Percentiles rank a stretch among this genome's conserved stretches.
These are phyloP conservation scores for Distichodus sexfasciatus DNA, from an alignment of 2,797 vertebrate genomes.

Conservation along the genomic window DNA sequence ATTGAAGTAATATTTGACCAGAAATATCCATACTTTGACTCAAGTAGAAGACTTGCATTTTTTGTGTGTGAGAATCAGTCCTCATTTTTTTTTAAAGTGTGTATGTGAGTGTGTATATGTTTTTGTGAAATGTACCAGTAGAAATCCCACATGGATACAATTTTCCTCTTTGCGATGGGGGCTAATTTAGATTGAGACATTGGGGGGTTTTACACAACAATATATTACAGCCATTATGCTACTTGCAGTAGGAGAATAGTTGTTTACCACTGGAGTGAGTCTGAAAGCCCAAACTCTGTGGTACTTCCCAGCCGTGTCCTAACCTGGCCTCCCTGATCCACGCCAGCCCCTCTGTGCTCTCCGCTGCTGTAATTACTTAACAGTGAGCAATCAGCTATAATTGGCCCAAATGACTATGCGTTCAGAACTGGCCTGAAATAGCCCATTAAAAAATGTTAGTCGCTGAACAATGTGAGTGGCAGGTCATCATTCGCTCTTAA, in stretches of 20 bases:
- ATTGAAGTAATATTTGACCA: no score
- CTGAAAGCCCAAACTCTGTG: not conserved
- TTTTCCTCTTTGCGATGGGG: slow-evolving; percentile 16
- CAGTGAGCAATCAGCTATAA: slow-evolving; percentile 62
- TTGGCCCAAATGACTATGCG: slow-evolving; percentile 41
- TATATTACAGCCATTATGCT: slow-evolving; percentile 18
- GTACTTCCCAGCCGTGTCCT: slow-evolving; percentile 18
- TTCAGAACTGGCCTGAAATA: slow-evolving; percentile 27
- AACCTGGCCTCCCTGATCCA: slow-evolving; percentile 13
- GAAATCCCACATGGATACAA: slow-evolving; percentile 20
- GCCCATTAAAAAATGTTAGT: slow-evolving; percentile 32
- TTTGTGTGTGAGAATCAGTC: no score
- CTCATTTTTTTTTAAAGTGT: no score
- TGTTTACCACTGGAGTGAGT: slow-evolving; percentile 16
- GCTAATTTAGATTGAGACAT: slow-evolving; percentile 24
- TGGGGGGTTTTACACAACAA: slow-evolving; percentile 22
- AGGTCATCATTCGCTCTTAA: slow-evolving; percentile 1
- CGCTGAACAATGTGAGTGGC: slow-evolving; percentile 13
- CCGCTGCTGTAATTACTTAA: slow-evolving; percentile 50
- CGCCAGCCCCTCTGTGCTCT: slow-evolving; percentile 6
- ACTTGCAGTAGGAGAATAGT: slow-evolving; percentile 6
- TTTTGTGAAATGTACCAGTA: not conserved
- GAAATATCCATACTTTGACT: no score
- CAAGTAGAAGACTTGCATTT: no score
- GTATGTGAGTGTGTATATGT: no score